Evolutionary conservation across 2,888 invertebrate genomes (phyloP), one percentile per base, ranked within the genome.

Genomic region (Rhagophthalmus giganteus): DNA sequence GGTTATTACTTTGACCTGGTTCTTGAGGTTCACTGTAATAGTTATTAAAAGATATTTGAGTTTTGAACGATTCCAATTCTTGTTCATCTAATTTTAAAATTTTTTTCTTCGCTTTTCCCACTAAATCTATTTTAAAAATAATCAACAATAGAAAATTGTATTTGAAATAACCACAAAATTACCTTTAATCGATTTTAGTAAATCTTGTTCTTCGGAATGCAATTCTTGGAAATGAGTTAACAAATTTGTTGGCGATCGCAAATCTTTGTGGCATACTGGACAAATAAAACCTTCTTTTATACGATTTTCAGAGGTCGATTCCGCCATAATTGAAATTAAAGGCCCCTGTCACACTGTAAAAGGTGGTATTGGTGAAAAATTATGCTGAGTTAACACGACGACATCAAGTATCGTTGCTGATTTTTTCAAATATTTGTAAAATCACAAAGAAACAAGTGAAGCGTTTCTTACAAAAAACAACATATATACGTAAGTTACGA

Each of bases 251-350:
- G 92, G 86, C 8, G 92, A 89, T 69, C 90, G 89, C 33, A 94
- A 80, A 73, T 97, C 95, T 26, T 87, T 86, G 76, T 92, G 88
- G 69, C 97, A 97, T 64, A 95, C 91, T 0, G 97, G 96, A 73
- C 97, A 97, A 6, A 97, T 78, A 70, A 97, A 96, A 2, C 97
- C 97, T 75, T 97, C 95, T 52, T 90, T 78, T 61, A 93, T 88
- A 65, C 83, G 81, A 2, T 72, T 74, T 27, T 80, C 81, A 14
- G 40, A 32, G 38, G 77, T 49, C 12, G 51, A 41, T 47, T 57
- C 54, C 12, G 57, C 55, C 60, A 60, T 60, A 16, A 20, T 7
- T 20, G 3, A 20, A 20, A 20, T 20, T 20, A 5, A 20, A 20
- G n/a, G n/a, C n/a, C n/a, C n/a, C n/a, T 20, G 3, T 5, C 7